Conservation (phyloP, 2,113 vertebrate species). For the Hippocampus barbouri region DNA sequence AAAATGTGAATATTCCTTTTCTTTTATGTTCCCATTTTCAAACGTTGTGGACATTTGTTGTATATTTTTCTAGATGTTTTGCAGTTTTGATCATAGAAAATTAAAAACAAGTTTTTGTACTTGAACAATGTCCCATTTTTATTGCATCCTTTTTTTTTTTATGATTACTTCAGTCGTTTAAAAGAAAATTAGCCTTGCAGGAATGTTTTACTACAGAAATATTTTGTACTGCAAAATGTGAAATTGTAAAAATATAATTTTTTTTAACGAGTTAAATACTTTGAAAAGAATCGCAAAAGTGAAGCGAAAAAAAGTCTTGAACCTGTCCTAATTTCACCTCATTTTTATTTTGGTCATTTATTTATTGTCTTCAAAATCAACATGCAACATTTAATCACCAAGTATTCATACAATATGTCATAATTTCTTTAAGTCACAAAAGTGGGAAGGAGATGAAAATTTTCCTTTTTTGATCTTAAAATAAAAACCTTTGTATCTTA, state of each 20-base stretch:
- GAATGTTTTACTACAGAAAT: not conserved
- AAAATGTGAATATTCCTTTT: conserved; percentile 76
- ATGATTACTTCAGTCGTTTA: not conserved
- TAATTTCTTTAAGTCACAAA: too few relatives aligned
- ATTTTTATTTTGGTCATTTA: too few relatives aligned
- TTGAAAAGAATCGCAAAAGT: not conserved
- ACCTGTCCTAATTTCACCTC: too few relatives aligned
- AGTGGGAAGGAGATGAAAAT: too few relatives aligned
- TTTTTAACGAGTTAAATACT: not conserved
- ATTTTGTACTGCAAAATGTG: not conserved
- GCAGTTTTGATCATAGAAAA: conserved; percentile 79
- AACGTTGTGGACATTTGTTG: conserved; percentile 78
- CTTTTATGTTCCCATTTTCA: conserved; percentile 72
- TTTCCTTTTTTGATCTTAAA: too few relatives aligned
- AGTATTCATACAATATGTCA: too few relatives aligned
- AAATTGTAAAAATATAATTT: not conserved
- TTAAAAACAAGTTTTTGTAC: conserved; percentile 76
- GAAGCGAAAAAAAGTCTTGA: too few relatives aligned
- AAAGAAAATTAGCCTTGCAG: not conserved
- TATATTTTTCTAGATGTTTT: conserved; percentile 87
- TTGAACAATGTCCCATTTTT: conserved; percentile 36
- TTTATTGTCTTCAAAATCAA: too few relatives aligned
- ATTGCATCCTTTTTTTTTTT: conserved; percentile 3
- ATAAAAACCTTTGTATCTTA: too few relatives aligned
- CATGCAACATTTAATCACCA: too few relatives aligned